A percentile compares a stretch with the other conserved stretches of the same genome.
Evolutionary conservation across 2,797 vertebrate species (phyloP).

Genomic region (Galaxias olidus): DNA sequence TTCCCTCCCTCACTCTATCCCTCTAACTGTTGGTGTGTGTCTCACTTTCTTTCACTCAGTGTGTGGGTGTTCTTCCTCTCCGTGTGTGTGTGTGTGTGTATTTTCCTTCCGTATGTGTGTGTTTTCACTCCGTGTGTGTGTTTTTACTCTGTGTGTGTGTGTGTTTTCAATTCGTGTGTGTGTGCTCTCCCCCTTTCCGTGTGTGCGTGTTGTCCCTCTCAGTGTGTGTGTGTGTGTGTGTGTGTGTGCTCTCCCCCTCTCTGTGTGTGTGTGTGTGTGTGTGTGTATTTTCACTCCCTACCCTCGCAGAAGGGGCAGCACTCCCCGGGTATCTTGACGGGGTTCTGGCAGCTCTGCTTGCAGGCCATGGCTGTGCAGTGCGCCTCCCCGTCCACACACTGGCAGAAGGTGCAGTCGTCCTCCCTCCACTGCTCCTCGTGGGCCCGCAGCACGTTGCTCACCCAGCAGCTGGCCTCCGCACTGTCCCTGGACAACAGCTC

Average conservation of each 20-base stretch:
- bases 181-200: too few species aligned
- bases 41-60: too few species aligned
- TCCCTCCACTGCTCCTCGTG: constrained; percentile 84
- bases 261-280: background rate
- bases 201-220: background rate
- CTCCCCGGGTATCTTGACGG: constrained; percentile 81
- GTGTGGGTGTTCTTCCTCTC: too few species aligned
- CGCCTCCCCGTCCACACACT: constrained; percentile 79
- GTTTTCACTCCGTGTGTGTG: too few species aligned
- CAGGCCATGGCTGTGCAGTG: constrained; percentile 86
- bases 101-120: too few species aligned
- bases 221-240: background rate
- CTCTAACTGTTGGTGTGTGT: too few species aligned
- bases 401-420: constrained; percentile 85
- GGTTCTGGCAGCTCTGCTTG: constrained; percentile 82
- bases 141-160: too few species aligned
- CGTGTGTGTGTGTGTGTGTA: too few species aligned
- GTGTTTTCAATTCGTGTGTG: too few species aligned
- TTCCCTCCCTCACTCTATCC: background rate
- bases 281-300: constrained; percentile 31
- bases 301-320: constrained; percentile 85
- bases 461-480: constrained; percentile 79
- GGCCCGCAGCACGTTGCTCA: constrained; percentile 73
- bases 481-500: constrained; percentile 75
- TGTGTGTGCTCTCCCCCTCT: background rate